Evolutionary conservation across 2,113 vertebrate genomes (phyloP), one percentile per base, ranked within the genome.

Genomic region (Apeltes quadracus): DNA sequence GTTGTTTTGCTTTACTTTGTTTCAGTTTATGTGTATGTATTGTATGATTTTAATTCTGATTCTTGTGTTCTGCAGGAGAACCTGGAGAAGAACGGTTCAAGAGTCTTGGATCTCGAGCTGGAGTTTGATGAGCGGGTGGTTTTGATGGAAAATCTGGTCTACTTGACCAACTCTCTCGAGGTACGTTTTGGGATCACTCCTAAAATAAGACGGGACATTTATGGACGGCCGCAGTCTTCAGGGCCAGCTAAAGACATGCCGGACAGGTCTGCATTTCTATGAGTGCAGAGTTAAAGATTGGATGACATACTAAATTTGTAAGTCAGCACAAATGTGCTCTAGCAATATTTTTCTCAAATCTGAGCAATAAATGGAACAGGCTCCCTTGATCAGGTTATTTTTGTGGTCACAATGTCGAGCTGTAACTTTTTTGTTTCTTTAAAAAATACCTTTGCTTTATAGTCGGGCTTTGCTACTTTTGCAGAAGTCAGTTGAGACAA

Each of bases 121-220:
- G 97, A 98, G 88, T 99, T 98, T 83, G 96, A 99, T 59, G 98
- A 99, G 76, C 93, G 92, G 20, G 81, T 94, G 0, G 98, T 99
- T 50, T 93, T 99, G 39, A 89, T 93, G 92, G 97, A 99, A 82
- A 99, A 99, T 61, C 94, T 97, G 46, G 95, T 98, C 53, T 99
- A 98, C 61, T 61, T 99, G 77, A 98, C 96, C 58, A 99, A 98
- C 85, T 96, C 97, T 69, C 87, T 99, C 39, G 98, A 99, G 95
- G 98, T 97, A 75, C 34, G 83, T 89, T 80, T 20, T 11, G 7
- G 11, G 4, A 46, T 46, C 11, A 8, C 6, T 29, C 18, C 16
- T 20, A 22, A 36, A 23, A 58, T 32, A 16, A 20, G 1, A 46
- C n/a, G 9, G 20, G 1, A 38, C 13, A 27, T 51, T 39, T 32